Conservation (phyloP, 64 coral and sea anemone species). For the Actinia tenebrosa region DNA sequence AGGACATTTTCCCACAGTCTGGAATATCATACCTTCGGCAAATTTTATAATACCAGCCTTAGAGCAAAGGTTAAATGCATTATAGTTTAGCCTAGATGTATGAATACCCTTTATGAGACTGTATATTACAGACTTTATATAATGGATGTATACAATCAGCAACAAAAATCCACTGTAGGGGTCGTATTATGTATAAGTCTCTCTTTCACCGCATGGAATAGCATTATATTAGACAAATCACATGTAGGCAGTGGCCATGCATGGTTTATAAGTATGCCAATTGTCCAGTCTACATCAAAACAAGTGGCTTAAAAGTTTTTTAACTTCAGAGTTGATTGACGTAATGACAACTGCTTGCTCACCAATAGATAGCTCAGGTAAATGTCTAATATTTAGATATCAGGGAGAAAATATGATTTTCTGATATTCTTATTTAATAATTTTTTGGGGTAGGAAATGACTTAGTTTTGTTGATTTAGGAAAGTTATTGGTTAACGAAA, state of each 20-base stretch:
- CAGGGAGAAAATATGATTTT: background rate
- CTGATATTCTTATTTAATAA: background rate
- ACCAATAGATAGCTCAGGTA: background rate
- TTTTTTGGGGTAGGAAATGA: background rate
- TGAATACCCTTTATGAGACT: background rate
- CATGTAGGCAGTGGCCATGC: background rate
- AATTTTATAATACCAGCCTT: background rate
- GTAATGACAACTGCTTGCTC: background rate
- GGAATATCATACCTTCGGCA: too few species aligned
- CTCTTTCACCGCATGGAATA: background rate
- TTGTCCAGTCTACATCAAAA: background rate
- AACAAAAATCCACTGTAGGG: background rate
- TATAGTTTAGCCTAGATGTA: background rate
- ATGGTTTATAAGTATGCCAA: background rate
- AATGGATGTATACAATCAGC: background rate
- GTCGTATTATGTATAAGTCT: background rate
- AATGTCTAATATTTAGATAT: background rate
- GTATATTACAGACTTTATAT: too few species aligned
- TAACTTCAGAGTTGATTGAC: background rate
- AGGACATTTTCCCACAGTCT: too few species aligned
- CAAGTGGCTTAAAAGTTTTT: background rate
- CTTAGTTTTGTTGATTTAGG: background rate
- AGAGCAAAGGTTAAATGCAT: constrained; percentile 17
- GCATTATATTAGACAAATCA: background rate
- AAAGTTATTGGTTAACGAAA: too few species aligned